These are phyloP conservation scores for Microtus oregoni DNA, from an alignment of 2,113 vertebrate species.

Conservation along the genomic window DNA sequence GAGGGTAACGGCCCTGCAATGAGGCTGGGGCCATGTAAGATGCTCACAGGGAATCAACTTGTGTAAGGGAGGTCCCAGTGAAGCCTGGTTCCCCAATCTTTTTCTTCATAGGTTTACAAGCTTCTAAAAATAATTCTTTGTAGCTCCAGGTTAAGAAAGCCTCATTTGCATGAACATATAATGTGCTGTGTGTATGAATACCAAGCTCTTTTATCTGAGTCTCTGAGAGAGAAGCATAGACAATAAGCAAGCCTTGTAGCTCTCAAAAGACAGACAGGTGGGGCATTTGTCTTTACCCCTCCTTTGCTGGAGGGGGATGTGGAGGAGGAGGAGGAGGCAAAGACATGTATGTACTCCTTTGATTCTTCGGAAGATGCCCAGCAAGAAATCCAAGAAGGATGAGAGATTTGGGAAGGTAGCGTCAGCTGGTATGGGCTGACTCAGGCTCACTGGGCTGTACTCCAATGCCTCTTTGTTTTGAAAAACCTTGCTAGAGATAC, in stretches of 20 bases:
- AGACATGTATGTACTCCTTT: background rate
- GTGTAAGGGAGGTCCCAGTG: background rate
- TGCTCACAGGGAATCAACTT: conserved; percentile 13
- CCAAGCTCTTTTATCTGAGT: conserved; percentile 60
- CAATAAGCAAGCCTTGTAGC: conserved; percentile 69
- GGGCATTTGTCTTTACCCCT: conserved; percentile 37
- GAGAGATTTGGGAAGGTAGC: background rate
- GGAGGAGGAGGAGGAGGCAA: background rate
- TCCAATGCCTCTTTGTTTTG: background rate
- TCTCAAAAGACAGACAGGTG: conserved; percentile 68
- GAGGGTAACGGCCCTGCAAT: background rate
- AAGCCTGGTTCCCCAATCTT: conserved; percentile 53
- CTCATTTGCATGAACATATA: conserved; percentile 76
- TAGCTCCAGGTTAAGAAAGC: conserved; percentile 49
- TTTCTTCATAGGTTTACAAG: conserved; percentile 63
- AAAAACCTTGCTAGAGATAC: background rate
- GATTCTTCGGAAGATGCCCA: conserved; percentile 34
- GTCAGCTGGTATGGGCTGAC: background rate
- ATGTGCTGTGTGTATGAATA: conserved; percentile 64
- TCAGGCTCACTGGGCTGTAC: background rate
- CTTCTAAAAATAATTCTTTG: conserved; percentile 78
- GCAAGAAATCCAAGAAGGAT: background rate
- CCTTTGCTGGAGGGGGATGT: conserved; percentile 1
- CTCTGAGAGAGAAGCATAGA: conserved; percentile 66
- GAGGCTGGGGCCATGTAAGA: background rate